These are phyloP conservation scores for Tupaia chinensis DNA, from an alignment of 2,113 vertebrate species.

Conservation along the genomic window DNA sequence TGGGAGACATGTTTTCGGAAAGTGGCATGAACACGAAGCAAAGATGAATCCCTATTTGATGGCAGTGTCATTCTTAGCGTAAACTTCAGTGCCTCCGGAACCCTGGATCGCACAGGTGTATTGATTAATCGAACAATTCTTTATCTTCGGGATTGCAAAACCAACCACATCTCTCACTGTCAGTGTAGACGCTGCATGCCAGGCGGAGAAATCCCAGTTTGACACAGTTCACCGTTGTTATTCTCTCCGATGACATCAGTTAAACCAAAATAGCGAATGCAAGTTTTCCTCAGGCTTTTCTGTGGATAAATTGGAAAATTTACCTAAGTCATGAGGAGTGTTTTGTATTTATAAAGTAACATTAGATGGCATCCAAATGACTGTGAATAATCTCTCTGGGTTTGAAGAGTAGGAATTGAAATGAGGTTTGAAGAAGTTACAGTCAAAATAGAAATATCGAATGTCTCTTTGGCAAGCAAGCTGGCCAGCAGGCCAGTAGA, in stretches of 20 bases:
- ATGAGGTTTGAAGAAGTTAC: neutral
- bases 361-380: neutral
- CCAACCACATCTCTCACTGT: neutral
- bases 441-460: neutral
- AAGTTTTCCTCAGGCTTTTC: neutral
- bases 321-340: neutral
- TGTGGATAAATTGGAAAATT: neutral
- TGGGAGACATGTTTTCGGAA: neutral
- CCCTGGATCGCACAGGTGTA: neutral
- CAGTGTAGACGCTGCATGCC: neutral
- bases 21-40: neutral
- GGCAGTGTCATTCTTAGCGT: neutral
- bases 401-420: neutral
- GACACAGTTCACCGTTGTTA: neutral
- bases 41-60: constrained; percentile 53
- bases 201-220: neutral
- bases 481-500: neutral
- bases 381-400: neutral
- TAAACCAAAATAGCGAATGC: neutral
- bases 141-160: neutral
- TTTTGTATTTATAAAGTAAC: neutral
- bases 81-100: neutral
- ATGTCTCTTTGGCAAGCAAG: neutral
- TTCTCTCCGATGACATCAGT: neutral
- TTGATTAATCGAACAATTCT: constrained; percentile 57